phyloP scores from a whole-genome alignment of 2,888 invertebrate species.

The Fragum whitleyi region DNA sequence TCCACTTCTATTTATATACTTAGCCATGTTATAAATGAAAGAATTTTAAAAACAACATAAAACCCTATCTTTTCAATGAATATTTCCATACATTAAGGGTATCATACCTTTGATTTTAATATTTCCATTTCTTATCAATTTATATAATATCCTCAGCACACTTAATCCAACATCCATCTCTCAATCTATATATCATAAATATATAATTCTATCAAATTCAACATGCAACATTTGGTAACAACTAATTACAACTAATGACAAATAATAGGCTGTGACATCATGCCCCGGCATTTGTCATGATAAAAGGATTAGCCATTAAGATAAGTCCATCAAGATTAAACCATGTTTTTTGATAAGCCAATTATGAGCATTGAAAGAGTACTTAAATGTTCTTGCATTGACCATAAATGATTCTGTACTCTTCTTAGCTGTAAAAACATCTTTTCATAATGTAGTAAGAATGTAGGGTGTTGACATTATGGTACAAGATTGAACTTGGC shows the following conservation, averaged over 20 bases:
- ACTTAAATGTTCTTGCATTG: neutral
- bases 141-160: neutral
- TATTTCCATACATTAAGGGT: too few species aligned
- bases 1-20: too few species aligned
- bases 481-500: neutral
- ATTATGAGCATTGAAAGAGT: neutral
- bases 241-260: conserved; percentile 3
- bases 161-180: neutral
- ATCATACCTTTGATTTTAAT: neutral
- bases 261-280: neutral
- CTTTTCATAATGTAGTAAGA: neutral
- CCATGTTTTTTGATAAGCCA: neutral
- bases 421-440: neutral
- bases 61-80: too few species aligned
- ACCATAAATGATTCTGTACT: neutral
- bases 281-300: neutral
- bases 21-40: too few species aligned
- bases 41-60: too few species aligned
- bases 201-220: neutral
- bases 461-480: neutral
- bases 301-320: neutral
- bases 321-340: neutral
- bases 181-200: neutral
- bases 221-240: conserved; percentile 1
- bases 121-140: neutral